A percentile compares a stretch with the other conserved stretches of the same genome.
phyloP scores from a whole-genome alignment of 2,797 vertebrate genomes.

The Sternarchorhynchus goeldii region DNA sequence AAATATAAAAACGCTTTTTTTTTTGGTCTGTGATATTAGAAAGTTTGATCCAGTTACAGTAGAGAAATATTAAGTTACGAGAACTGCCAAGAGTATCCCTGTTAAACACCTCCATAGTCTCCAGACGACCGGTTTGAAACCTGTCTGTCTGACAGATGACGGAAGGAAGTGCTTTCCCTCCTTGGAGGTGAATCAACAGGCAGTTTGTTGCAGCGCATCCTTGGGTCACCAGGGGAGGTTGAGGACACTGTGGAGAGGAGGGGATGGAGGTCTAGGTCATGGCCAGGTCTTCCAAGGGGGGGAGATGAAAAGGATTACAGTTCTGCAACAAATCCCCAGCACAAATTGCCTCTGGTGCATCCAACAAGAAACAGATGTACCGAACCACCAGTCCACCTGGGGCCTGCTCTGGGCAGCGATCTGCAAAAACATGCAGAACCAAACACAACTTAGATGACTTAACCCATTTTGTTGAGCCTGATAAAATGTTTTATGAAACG shows the following conservation, averaged over 20 bases:
- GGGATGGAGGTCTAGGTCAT: constrained; percentile 60
- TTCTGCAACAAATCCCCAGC: constrained; percentile 48
- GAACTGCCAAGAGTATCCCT: background rate
- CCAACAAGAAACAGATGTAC: constrained; percentile 68
- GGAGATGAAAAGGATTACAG: constrained; percentile 62
- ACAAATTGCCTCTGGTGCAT: constrained; percentile 45
- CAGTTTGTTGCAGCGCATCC: constrained; percentile 17
- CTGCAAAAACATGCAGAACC: background rate
- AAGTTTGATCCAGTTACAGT: no score
- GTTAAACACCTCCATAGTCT: constrained; percentile 2
- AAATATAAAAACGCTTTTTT: no score
- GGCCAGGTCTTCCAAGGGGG: constrained; percentile 30
- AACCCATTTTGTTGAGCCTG: no score
- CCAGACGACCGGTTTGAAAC: constrained; percentile 22
- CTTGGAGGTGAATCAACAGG: constrained; percentile 25
- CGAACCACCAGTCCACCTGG: background rate
- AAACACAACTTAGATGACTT: background rate
- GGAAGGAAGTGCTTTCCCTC: constrained; percentile 32
- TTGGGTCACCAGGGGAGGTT: constrained; percentile 33
- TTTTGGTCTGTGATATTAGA: no score
- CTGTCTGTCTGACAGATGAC: constrained; percentile 27
- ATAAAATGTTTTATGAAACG: no score
- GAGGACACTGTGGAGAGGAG: constrained; percentile 50
- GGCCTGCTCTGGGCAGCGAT: background rate
- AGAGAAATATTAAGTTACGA: no score